Evolutionary conservation across 2,797 vertebrate species (phyloP), one percentile per base, ranked within the genome.

Genomic region (Microctenopoma lineatum): DNA sequence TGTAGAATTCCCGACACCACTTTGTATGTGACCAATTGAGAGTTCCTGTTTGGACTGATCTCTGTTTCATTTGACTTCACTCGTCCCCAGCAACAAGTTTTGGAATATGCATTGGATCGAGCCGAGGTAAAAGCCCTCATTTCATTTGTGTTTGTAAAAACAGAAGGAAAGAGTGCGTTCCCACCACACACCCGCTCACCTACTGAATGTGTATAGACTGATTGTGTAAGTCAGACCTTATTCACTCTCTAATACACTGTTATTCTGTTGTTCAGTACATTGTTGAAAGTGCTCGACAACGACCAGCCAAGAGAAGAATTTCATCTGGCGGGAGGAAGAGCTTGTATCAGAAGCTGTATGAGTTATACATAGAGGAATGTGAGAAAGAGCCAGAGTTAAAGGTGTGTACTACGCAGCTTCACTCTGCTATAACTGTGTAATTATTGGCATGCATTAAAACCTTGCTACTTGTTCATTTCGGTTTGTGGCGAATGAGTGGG

Each of bases 311-410:
- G 93, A 95, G 95, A 89, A 97, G 97, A 90, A 89, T 94, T 75
- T 94, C 96, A 66, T 96, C 97, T 1, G 86, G 90, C 4, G 94
- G 91, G 55, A 93, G 95, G 90, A 99, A 98, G 92, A 98, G 97
- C 83, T 92, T 99, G 73, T 97, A 98, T 94, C 97, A 99, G 92
- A 99, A 99, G 89, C 96, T 99, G 74, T 97, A 98, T 94, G 98
- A 99, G 88, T 89, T 99, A 48, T 98, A 98, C 90, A 94, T 97
- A 84, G 98, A 99, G 88, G 97, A 99, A 96, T 99, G 97, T 95
- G 98, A 99, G 90, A 99, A 97, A 90, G 98, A 99, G 81, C 98
- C 98, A 57, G 98, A 99, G 84, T 93, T 98, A 87, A 99, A 99
- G 97, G 98, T 99, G 94, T 61, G 90, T 87, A 5, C 56, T n/a